Evolutionary conservation across 2,797 vertebrate species (phyloP).

Genomic region (Gastrophryne carolinensis): DNA sequence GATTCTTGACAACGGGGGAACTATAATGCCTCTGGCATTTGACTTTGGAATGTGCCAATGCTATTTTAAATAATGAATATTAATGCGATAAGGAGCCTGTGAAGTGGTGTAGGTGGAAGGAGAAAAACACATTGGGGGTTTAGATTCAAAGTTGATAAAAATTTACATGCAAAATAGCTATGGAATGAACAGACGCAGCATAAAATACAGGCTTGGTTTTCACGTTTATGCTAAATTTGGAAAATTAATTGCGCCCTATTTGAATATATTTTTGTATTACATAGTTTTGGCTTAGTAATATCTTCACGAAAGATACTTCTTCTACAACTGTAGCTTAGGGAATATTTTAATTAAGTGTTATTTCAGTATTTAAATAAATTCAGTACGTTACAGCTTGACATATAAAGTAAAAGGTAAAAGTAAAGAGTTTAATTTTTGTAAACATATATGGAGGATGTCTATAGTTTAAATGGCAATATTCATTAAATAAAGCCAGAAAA

Average conservation of each 20-base stretch:
- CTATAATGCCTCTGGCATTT: slow-evolving; percentile 47
- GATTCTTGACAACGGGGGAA: slow-evolving; percentile 41
- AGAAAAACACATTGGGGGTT: slow-evolving; percentile 31
- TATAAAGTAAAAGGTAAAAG: slow-evolving; percentile 4
- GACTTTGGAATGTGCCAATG: slow-evolving; percentile 48
- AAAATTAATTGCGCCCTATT: slow-evolving; percentile 35
- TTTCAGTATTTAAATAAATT: neutral
- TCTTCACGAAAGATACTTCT: neutral
- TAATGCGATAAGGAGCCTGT: slow-evolving; percentile 41
- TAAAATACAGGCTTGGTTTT: slow-evolving; percentile 35
- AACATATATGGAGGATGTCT: neutral
- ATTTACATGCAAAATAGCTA: slow-evolving; percentile 31
- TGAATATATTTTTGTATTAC: slow-evolving; percentile 17
- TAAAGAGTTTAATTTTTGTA: neutral
- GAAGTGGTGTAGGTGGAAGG: slow-evolving; percentile 43
- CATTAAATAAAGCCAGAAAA: no score
- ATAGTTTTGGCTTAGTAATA: neutral
- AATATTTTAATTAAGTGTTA: slow-evolving; percentile 18
- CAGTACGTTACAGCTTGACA: slow-evolving; percentile 21
- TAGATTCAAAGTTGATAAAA: slow-evolving; percentile 38
- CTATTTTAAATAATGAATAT: slow-evolving; percentile 49
- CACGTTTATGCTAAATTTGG: slow-evolving; percentile 35
- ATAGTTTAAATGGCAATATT: neutral
- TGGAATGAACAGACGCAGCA: slow-evolving; percentile 29
- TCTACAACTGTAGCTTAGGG: neutral